phyloP scores from a whole-genome alignment of 2,113 vertebrate genomes.

The Stomatorhinus ivindoensis region DNA sequence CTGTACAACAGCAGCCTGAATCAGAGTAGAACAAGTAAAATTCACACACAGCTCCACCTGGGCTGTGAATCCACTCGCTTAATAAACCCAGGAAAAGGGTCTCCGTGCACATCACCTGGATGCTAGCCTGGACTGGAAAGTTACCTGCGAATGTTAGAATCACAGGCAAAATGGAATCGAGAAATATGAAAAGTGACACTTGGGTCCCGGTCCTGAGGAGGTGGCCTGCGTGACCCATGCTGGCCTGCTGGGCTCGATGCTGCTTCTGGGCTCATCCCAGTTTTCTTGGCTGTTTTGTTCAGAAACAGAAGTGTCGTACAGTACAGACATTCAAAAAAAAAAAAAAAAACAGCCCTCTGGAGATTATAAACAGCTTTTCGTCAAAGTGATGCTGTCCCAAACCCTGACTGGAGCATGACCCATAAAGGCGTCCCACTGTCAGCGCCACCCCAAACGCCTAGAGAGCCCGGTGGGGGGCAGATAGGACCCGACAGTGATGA shows the following conservation, averaged over 20 bases:
- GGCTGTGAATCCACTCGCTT: background rate
- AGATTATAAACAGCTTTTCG: background rate
- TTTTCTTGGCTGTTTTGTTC: background rate
- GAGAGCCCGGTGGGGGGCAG: background rate
- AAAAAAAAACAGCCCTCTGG: background rate
- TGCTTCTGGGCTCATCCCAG: background rate
- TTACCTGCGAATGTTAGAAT: background rate
- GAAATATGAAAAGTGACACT: background rate
- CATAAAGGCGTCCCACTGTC: background rate
- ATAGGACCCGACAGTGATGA: background rate
- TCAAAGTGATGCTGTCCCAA: background rate
- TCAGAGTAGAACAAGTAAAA: background rate
- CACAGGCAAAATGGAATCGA: background rate
- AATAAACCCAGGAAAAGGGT: background rate
- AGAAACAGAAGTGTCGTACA: background rate
- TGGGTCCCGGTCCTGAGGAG: background rate
- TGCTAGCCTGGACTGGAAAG: background rate
- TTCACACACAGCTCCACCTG: background rate
- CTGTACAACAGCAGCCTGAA: background rate
- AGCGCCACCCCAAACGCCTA: too few species aligned
- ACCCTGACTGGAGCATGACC: background rate
- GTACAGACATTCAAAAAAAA: background rate
- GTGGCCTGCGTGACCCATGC: background rate
- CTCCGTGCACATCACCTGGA: background rate
- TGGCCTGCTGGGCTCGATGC: background rate